Evolutionary conservation across 2,888 invertebrate genomes (phyloP), one percentile per base, ranked within the genome.

Genomic region (Caenorhabditis macrosperma): DNA sequence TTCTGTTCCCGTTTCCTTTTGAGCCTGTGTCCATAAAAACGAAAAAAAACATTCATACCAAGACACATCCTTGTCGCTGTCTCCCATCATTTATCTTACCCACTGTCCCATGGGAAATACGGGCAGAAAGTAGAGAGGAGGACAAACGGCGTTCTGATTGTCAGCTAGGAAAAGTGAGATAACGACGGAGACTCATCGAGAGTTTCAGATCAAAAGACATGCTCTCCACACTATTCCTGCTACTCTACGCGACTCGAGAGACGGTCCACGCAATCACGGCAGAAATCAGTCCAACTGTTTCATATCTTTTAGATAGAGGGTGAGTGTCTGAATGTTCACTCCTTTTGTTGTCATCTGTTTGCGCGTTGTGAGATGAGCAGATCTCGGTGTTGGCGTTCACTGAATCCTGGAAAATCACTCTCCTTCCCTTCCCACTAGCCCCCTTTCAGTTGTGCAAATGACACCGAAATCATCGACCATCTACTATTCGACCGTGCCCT

Each of bases 381-480:
- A n/a, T n/a, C n/a, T n/a, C n/a, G n/a, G n/a, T n/a, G n/a, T n/a
- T n/a, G n/a, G n/a, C n/a, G n/a, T n/a, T n/a, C n/a, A n/a, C n/a
- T n/a, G n/a, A n/a, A n/a, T n/a, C n/a, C n/a, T n/a, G n/a, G n/a
- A n/a, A n/a, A n/a, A n/a, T n/a, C n/a, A n/a, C n/a, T n/a, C n/a
- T n/a, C n/a, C n/a, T n/a, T n/a, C n/a, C n/a, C n/a, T n/a, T n/a
- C n/a, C n/a, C n/a, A n/a, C n/a, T n/a, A n/a, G n/a, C n/a, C n/a
- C n/a, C n/a, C 7, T 54, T 81, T 17, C 64, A 82, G 83, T 20
- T 90, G 90, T 79, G 86, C 89, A 52, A 90, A 90, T 67, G 90
- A 90, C 64, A 89, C 90, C 2, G 90, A 90, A 67, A 85, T 90
- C 50, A 89, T 90, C 44, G 90, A 90, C 52, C 85, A 88, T 68